These are phyloP conservation scores for Malthinus seriepunctatus DNA, from an alignment of 2,888 invertebrate species.

Conservation along the genomic window DNA sequence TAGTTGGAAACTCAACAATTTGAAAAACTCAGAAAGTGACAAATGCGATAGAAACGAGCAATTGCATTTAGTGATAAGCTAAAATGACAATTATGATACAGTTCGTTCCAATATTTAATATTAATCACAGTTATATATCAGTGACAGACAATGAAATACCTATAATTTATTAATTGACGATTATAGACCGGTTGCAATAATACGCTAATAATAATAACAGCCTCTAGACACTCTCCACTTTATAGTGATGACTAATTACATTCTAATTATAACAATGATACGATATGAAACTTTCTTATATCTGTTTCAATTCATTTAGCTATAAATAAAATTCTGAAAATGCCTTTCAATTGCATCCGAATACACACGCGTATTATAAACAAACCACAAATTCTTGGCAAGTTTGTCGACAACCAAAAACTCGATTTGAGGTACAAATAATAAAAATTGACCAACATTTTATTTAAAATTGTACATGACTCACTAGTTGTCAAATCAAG, in stretches of 20 bases:
- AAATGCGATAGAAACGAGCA: neutral
- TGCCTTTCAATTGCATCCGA: neutral
- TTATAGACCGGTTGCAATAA: neutral
- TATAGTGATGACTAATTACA: conserved; percentile 20
- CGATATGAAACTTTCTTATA: neutral
- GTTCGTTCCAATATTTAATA: neutral
- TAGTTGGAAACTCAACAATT: neutral
- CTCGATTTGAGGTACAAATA: no score
- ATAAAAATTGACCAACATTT: no score
- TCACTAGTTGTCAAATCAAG: no score
- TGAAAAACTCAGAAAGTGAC: neutral
- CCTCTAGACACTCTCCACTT: conserved; percentile 16
- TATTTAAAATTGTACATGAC: no score
- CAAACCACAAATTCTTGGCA: no score
- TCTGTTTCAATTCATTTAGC: neutral
- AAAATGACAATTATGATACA: conserved; percentile 3
- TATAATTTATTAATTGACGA: neutral
- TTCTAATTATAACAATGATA: conserved; percentile 19
- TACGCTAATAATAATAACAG: conserved; percentile 15
- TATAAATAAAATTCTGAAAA: conserved; percentile 1
- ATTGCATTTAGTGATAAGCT: neutral
- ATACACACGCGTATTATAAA: no score
- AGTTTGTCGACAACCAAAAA: no score
- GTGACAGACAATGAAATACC: neutral
- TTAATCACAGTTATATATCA: conserved; percentile 4